Conservation (phyloP, 2,113 vertebrate species). For the Platysteira castanea region DNA sequence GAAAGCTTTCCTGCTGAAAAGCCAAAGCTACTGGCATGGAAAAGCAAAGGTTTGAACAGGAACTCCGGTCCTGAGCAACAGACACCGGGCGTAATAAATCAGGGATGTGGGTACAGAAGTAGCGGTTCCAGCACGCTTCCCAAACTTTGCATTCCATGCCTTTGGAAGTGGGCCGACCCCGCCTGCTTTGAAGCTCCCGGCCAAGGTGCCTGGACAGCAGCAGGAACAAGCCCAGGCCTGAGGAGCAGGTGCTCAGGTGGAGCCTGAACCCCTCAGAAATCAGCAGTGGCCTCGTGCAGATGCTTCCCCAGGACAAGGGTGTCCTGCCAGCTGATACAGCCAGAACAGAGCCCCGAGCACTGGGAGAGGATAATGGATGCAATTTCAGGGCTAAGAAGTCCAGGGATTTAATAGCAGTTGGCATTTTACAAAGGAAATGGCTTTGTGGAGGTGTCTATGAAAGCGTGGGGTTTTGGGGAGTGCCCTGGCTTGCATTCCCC, state of each 20-base stretch:
- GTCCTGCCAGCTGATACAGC: constrained; percentile 45
- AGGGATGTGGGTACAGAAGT: not conserved
- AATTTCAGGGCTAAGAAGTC: constrained; percentile 16
- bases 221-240: not conserved
- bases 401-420: constrained; percentile 17
- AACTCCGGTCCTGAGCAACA: not conserved
- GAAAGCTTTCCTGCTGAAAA: constrained; percentile 24
- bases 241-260: constrained; percentile 11
- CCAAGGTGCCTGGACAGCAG: not conserved
- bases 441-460: not conserved
- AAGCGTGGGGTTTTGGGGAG: not conserved
- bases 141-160: not conserved
- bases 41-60: constrained; percentile 1
- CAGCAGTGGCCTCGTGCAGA: not conserved
- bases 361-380: not conserved
- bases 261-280: not conserved
- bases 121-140: not conserved
- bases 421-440: constrained; percentile 19
- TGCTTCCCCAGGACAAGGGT: not conserved
- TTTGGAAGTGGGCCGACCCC: not conserved
- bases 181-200: not conserved
- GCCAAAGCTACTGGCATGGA: not conserved
- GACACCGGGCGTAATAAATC: not conserved
- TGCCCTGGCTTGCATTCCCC: not conserved
- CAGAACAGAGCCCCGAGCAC: constrained; percentile 4